Conservation (phyloP, 2,113 vertebrate species). For the Ornithorhynchus anatinus region DNA sequence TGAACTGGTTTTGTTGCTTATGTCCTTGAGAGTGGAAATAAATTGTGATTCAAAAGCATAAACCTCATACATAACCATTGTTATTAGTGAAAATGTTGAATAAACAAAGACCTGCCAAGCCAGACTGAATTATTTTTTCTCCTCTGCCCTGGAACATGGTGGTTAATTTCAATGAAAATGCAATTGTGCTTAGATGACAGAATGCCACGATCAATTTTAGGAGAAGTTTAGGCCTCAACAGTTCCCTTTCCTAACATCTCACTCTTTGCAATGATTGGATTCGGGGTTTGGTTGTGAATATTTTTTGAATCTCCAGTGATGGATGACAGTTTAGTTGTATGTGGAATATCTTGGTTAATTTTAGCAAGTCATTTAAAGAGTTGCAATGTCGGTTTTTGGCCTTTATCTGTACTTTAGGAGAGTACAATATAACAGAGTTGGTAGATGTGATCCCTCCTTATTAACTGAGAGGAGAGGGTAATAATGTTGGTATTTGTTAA, state of each 20-base stretch:
- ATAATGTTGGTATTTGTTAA: too few species aligned
- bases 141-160: neutral
- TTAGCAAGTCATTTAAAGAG: too few species aligned
- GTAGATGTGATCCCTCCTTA: too few species aligned
- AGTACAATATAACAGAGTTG: too few species aligned
- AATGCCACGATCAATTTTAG: neutral
- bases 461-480: too few species aligned
- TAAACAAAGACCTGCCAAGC: neutral
- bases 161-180: conserved; percentile 21
- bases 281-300: neutral
- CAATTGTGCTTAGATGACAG: neutral
- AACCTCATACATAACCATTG: neutral
- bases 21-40: neutral
- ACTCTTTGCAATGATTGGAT: neutral
- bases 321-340: neutral
- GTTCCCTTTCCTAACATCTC: neutral
- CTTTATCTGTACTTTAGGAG: too few species aligned
- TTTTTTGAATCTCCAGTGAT: neutral
- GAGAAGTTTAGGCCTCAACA: neutral
- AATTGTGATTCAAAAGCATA: neutral
- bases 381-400: too few species aligned
- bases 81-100: neutral
- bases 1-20: neutral
- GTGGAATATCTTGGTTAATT: neutral
- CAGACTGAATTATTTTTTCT: neutral